Conservation (phyloP, 2,797 vertebrate genomes). For the Liasis olivaceus region DNA sequence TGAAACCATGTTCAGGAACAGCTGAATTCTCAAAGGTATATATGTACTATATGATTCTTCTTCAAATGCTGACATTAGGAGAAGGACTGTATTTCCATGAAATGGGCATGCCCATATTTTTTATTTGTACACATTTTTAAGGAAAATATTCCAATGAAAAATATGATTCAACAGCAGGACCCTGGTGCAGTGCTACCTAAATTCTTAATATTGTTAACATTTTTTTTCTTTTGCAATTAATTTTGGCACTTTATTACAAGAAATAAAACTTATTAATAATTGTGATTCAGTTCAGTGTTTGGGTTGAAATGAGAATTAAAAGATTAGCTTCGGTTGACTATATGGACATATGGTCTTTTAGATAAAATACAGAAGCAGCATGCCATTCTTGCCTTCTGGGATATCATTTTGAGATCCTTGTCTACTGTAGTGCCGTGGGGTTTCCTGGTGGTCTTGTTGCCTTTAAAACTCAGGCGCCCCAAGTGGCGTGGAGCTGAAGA, state of each 20-base stretch:
- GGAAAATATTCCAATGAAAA: neutral
- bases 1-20: neutral
- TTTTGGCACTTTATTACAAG: neutral
- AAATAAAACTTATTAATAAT: constrained; percentile 11
- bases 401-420: neutral
- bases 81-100: neutral
- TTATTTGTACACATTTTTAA: neutral
- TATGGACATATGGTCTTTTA: neutral
- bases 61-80: neutral
- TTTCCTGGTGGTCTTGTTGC: neutral
- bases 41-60: neutral
- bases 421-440: neutral
- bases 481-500: too few relatives aligned
- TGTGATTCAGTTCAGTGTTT: neutral
- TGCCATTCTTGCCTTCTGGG: neutral
- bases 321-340: neutral
- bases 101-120: neutral
- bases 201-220: neutral
- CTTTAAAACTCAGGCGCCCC: too few relatives aligned
- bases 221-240: neutral
- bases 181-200: neutral
- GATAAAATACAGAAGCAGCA: neutral
- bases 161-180: neutral
- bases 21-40: neutral
- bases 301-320: neutral